Base-by-base conservation (phyloP, 2,113 vertebrate genomes). In the Monopterus albus region DNA sequence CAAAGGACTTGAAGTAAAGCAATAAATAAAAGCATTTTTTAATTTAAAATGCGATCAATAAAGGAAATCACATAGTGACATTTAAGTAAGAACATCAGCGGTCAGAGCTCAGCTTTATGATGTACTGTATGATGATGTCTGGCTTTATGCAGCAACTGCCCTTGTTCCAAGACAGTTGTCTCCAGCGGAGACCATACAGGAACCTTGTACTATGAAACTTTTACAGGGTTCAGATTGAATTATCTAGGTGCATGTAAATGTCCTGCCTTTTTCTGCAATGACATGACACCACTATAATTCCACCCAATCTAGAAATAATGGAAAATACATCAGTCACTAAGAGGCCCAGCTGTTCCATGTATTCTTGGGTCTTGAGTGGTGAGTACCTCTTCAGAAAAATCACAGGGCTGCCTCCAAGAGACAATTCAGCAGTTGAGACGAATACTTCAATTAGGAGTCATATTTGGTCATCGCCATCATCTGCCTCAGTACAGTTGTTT, bases 321-420 rank as follows among this genome's bases (percentile, higher is more conserved):
- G 68, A 60, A 79, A 77, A 81, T 53, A 47, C 57, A 35, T 78
- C 75, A 47, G 40, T 82, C 80, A 77, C 65, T 76, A 53, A 39
- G 43, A 70, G 40, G 31, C 31, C 9, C 2, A 0, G 38, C 56
- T 20, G 5, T n/a, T 73, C n/a, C 68, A 17, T 43, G 6, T 36
- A 20, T 52, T 69, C 52, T 35, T 7, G 26, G 14, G 26, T 38
- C 40, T 43, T 31, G 29, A 70, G 53, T 53, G 60, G 68, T 62
- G 72, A 81, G 77, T 77, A 79, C 57, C 75, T 52, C 76, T 43
- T 80, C 66, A 76, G 59, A 72, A 33, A 72, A 80, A 60, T 63
- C 58, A 42, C 59, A 52, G 40, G 29, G 59, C 53, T 15, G 42
- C 73, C 49, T 64, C 61, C 33, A 15, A 49, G 57, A 82, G 57